Base-by-base conservation (phyloP, 2,113 vertebrate genomes). In the Psittacara wagleri region DNA sequence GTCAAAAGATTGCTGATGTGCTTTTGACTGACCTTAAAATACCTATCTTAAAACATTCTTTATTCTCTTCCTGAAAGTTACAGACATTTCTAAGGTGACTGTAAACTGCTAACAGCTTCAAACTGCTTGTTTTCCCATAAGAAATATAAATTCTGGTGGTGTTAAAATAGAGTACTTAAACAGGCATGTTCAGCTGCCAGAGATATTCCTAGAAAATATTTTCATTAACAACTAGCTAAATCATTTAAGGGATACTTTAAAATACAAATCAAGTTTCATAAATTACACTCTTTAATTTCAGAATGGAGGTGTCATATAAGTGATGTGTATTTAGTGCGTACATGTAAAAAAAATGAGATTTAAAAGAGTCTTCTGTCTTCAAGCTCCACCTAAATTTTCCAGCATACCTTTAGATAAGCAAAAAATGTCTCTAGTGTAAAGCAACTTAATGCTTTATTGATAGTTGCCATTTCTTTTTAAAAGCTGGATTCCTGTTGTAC, bases 391-490 rank as follows among this genome's bases (percentile, higher is more conserved):
- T 82, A 92, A 90, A 85, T 94, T 88, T 97, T 80, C 63, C 94
- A 96, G 73, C 96, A 97, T 97, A 95, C 97, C 97, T 98, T 96
- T 95, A 96, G 97, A 97, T 70, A 88, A 64, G 39, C 70, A 86
- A 88, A 75, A 96, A 97, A 90, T 87, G 54, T 59, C 84, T 82
- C 95, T 57, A 19, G 14, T 89, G 83, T 84, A 92, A 95, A 95
- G 93, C 74, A 95, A 95, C 81, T 93, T 86, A 78, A 63, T 92
- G 83, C 95, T 95, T 97, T 96, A 86, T 75, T 97, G 95, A 92
- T 91, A 97, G 95, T 72, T 97, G 90, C 86, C 72, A 68, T 97
- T 97, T 96, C 95, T 97, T 97, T 98, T 96, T 95, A 95, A 97
- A 98, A 97, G 93, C 96, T 88, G 92, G 46, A 96, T 97, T 97